phyloP scores from a whole-genome alignment of 2,113 vertebrate genomes.

The Centrocercus urophasianus region DNA sequence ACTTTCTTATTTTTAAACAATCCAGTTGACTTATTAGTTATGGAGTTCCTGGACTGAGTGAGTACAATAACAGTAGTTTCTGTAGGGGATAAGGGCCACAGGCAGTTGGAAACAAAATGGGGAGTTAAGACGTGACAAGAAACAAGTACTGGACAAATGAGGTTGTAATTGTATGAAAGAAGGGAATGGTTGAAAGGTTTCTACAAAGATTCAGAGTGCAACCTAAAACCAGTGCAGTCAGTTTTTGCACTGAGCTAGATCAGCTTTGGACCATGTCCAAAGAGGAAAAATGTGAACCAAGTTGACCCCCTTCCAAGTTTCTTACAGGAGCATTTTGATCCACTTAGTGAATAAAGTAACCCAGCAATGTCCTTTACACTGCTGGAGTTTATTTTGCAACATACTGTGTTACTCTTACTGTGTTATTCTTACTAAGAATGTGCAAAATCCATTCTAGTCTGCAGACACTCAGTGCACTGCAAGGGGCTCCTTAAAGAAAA shows the following conservation, averaged over 20 bases:
- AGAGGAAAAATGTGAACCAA: neutral
- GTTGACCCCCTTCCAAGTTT: neutral
- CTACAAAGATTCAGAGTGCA: neutral
- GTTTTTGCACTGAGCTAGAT: neutral
- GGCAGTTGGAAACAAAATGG: neutral
- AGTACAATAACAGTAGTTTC: neutral
- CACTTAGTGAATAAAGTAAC: neutral
- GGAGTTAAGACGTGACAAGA: neutral
- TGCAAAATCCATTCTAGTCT: neutral
- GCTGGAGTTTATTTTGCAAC: neutral
- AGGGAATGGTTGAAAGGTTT: neutral
- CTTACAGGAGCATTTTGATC: slow-evolving; percentile 7
- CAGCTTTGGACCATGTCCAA: neutral
- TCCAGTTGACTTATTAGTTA: neutral
- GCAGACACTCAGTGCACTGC: neutral
- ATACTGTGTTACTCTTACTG: neutral
- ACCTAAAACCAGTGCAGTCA: neutral
- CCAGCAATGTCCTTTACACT: neutral
- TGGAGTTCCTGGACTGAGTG: neutral
- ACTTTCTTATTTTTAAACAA: neutral
- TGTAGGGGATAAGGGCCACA: neutral
- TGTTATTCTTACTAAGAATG: neutral
- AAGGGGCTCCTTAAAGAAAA: neutral
- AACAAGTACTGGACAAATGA: neutral
- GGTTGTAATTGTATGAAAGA: neutral